phyloP scores from a whole-genome alignment of 2,113 vertebrate genomes.

The Synodontis membranacea region DNA sequence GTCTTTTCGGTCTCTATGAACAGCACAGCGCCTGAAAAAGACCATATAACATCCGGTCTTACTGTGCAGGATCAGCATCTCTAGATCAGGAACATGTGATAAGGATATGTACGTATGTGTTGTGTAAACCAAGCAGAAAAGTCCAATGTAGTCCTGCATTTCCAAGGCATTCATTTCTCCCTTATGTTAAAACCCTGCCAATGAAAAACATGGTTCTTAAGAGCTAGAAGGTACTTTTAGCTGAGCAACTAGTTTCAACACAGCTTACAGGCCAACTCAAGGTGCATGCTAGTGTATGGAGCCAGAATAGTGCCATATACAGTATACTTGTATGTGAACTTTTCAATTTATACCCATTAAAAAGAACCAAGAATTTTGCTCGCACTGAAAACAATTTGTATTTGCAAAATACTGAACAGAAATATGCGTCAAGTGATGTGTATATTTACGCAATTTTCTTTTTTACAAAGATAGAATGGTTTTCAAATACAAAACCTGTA shows the following conservation, averaged over 20 bases:
- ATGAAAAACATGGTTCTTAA: not conserved
- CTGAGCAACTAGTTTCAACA: not conserved
- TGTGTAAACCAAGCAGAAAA: not conserved
- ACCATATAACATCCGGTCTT: not conserved
- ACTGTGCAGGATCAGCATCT: not conserved
- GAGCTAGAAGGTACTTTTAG: not conserved
- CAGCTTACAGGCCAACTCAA: not conserved
- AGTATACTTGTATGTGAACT: no score
- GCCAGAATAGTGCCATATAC: no score
- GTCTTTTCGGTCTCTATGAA: conserved; percentile 41
- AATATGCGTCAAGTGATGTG: no score
- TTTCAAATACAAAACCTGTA: no score
- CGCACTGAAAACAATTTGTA: no score
- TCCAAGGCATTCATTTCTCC: not conserved
- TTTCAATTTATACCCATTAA: no score
- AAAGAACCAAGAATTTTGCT: no score
- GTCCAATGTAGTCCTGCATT: not conserved
- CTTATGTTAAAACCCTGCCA: not conserved
- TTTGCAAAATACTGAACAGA: no score
- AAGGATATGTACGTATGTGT: not conserved
- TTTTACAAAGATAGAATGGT: no score
- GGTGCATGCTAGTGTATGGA: no score
- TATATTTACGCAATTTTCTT: no score
- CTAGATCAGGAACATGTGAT: not conserved
- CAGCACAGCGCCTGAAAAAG: conserved; percentile 60